Percentiles rank a stretch among this genome's conserved stretches.
Conservation (phyloP, 2,888 invertebrate genomes). For the Dryococelus australis region DNA sequence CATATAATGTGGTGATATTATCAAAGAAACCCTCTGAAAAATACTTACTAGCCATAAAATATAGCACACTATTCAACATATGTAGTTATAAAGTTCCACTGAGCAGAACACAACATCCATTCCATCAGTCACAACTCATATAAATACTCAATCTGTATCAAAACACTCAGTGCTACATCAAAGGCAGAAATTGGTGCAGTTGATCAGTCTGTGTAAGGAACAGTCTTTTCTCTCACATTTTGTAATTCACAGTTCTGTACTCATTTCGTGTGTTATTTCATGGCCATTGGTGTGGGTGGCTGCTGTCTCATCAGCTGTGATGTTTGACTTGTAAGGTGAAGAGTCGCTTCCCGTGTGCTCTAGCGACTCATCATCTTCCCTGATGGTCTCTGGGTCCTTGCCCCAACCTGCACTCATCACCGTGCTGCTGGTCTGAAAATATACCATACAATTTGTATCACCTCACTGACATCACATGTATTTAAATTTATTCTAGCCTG, state of each 20-base stretch:
- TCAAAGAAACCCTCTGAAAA: neutral
- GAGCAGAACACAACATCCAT: neutral
- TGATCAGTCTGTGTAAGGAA: constrained; percentile 23
- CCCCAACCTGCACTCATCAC: constrained; percentile 42
- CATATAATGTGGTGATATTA: neutral
- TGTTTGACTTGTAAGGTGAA: constrained; percentile 33
- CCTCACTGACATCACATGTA: neutral
- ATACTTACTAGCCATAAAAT: neutral
- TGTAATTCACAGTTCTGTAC: constrained; percentile 68
- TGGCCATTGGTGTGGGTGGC: constrained; percentile 51
- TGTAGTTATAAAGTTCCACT: neutral
- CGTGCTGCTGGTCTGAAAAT: constrained; percentile 31
- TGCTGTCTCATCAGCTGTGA: constrained; percentile 50
- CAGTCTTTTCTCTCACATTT: neutral
- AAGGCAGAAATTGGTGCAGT: constrained; percentile 37
- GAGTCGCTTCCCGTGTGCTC: constrained; percentile 32
- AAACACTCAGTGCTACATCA: constrained; percentile 16
- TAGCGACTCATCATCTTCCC: constrained; percentile 41
- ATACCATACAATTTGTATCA: neutral
- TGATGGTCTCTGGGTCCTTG: constrained; percentile 40
- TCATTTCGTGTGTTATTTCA: constrained; percentile 64
- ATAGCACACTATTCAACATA: neutral
- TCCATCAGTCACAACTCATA: neutral
- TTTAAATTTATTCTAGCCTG: too few relatives aligned
- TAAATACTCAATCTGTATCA: constrained; percentile 16